Conservation (phyloP, 2,113 vertebrate species). For the Ptilonorhynchus violaceus region DNA sequence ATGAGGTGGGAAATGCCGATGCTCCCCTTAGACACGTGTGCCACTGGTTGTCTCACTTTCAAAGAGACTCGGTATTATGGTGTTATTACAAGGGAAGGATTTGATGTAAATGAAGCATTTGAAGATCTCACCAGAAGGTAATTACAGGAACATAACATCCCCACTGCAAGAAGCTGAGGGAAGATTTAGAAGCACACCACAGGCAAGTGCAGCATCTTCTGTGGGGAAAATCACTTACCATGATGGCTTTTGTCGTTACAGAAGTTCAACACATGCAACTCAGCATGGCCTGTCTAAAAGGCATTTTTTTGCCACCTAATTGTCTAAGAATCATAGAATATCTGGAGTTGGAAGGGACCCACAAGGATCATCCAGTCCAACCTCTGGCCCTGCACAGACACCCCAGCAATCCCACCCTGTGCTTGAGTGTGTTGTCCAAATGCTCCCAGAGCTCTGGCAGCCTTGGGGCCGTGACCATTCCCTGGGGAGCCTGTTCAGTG, state of each 20-base stretch:
- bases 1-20: background rate
- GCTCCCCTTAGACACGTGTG: background rate
- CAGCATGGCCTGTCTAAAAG: background rate
- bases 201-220: background rate
- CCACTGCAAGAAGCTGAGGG: background rate
- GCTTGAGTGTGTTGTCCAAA: accelerated
- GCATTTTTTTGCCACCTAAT: background rate
- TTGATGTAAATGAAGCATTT: background rate
- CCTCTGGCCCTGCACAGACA: background rate
- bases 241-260: background rate
- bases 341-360: background rate
- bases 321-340: background rate
- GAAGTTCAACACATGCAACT: background rate
- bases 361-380: background rate
- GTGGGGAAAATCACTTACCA: background rate
- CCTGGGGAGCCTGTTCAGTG: background rate
- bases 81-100: background rate
- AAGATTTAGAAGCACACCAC: background rate
- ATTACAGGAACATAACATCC: background rate
- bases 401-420: background rate
- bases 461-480: accelerated
- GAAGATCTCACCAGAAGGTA: background rate
- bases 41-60: background rate
- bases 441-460: background rate
- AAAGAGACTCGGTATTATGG: background rate